These are phyloP conservation scores for Chromobotia macracanthus DNA, from an alignment of 2,797 vertebrate genomes.

Conservation along the genomic window DNA sequence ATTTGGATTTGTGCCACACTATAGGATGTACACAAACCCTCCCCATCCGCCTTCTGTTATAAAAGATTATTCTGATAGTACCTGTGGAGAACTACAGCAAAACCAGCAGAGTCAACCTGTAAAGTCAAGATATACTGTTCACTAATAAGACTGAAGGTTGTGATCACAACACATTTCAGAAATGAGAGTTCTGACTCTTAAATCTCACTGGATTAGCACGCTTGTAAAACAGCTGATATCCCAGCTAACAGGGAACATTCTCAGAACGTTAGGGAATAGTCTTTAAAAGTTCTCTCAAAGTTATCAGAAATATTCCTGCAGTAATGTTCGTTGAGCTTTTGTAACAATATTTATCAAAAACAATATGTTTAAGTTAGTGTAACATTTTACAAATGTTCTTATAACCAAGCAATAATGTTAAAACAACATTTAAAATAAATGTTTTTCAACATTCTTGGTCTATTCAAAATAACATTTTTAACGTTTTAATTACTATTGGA, in stretches of 20 bases:
- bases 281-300: too few relatives aligned
- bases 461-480: too few relatives aligned
- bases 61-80: constrained; percentile 13
- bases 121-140: not conserved
- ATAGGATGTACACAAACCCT: not conserved
- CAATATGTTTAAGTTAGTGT: too few relatives aligned
- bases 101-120: not conserved
- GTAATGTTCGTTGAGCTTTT: too few relatives aligned
- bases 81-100: constrained; percentile 1
- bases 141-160: not conserved
- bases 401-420: too few relatives aligned
- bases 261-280: too few relatives aligned
- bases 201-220: not conserved
- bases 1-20: constrained; percentile 50
- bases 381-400: too few relatives aligned
- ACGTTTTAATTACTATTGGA: too few relatives aligned
- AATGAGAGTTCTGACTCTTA: not conserved
- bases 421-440: too few relatives aligned
- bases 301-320: too few relatives aligned
- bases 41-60: constrained; percentile 10
- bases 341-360: too few relatives aligned
- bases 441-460: too few relatives aligned
- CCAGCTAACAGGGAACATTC: not conserved
- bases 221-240: not conserved
- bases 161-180: not conserved